Base-by-base conservation (phyloP, 2,797 vertebrate species). In the Pseudotriccus pelzelni region DNA sequence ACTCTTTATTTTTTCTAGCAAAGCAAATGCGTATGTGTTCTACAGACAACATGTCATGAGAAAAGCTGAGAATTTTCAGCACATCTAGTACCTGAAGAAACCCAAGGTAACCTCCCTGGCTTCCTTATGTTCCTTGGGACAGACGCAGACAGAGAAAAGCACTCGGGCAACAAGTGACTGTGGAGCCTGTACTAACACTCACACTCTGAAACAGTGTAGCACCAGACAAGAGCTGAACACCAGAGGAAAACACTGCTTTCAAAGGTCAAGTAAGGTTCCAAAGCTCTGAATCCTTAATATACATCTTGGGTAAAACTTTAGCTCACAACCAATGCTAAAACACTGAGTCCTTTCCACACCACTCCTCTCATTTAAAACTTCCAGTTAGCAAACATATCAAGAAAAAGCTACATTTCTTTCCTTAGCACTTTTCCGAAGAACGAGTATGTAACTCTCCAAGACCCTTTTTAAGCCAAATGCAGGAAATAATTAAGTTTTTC, bases 311-410 rank as follows among this genome's bases (percentile, higher is more conserved):
- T 52, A 89, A 82, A 93, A 75, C 11, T 58, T 67, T 10, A 84
- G 37, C 37, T 90, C 56, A 6, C 8, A 44, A 63, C 6, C 11
- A 30, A 5, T 19, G n/a, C 30, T 56, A 44, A 87, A 88, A 70
- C 0, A 0, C 0, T n/a, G 28, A 63, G 28, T 67, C 30, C 32
- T 84, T 81, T 58, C 52, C n/a, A 25, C 12, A 56, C 6, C 10
- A 6, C 15, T 37, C 16, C 12, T 41, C 36, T 41, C 32, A 25
- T n/a, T 24, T 50, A 25, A 47, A 79, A 39, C n/a, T 84, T 59
- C 23, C 1, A 6, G 37, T 41, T 1, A 73, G 19, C 14, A 82
- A 79, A 43, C 44, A 74, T 25, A 44, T 73, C 6, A 86, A 88
- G n/a, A 24, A 77, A 87, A 90, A 84, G 7, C 10, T 15, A 41